Evolutionary conservation across 2,113 vertebrate species (phyloP), one percentile per base, ranked within the genome.

Genomic region (Clinocottus analis): DNA sequence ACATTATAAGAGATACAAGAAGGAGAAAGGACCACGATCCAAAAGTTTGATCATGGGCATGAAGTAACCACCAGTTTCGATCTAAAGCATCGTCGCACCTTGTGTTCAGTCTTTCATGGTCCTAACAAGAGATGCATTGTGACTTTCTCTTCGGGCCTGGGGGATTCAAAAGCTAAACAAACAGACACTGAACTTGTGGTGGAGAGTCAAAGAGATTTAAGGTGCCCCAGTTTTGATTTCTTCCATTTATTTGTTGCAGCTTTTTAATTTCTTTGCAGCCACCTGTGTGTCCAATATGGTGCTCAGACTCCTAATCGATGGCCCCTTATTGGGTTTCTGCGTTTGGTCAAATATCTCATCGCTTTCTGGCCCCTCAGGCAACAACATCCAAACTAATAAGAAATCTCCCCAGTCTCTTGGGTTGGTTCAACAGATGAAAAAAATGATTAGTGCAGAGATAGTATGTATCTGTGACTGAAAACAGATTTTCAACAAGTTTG

Each of bases 381-480:
- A 84, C 80, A 81, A 83, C 88, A 89, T 91, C 86, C 88, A 90
- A 86, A 94, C 94, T 95, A 94, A 95, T 95, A 95, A 95, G 85
- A 92, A 86, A 89, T 84, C 83, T 89, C 83, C 78, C 78, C 81
- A 63, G 86, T 90, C 91, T 91, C 91, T 84, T 6, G 90, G 90
- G 90, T 81, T 79, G 82, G 43, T 25, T 79, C 63, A 35, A 70
- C 81, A 84, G 87, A 93, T 93, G 90, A 90, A 90, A 89, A 79
- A 88, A 91, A 87, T 72, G 72, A 92, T 93, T 91, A 92, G 87
- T 83, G 67, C 53, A 51, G 77, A 84, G 69, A 83, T 84, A n/a
- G 71, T 87, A 80, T 83, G 84, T 86, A 90, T 89, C 76, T 88
- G 91, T 88, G 83, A 91, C 92, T 59, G 31, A 88, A 88, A 88